Conservation (phyloP, 2,113 vertebrate species). For the Pteruthius melanotis region DNA sequence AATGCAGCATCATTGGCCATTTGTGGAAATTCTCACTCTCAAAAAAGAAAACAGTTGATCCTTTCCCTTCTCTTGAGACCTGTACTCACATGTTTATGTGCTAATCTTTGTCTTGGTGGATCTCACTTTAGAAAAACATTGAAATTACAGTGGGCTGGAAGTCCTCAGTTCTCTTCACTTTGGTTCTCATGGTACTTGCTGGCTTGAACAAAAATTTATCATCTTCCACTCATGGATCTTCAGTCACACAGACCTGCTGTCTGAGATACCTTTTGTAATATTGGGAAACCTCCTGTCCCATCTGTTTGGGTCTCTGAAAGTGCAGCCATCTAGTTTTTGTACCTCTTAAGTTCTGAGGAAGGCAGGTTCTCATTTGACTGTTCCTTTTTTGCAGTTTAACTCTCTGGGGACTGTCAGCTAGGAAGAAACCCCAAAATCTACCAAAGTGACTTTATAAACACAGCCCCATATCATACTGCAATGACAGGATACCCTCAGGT, state of each 20-base stretch:
- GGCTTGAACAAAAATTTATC: neutral
- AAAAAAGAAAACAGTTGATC: neutral
- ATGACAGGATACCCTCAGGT: neutral
- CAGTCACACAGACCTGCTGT: neutral
- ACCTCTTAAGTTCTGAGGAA: neutral
- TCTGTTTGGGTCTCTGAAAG: neutral
- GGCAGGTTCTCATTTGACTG: neutral
- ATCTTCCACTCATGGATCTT: neutral
- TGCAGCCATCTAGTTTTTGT: neutral
- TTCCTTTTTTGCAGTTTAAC: neutral
- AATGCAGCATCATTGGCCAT: neutral
- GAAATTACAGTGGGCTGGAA: neutral
- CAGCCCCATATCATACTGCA: neutral
- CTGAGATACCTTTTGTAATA: neutral
- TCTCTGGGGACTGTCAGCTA: neutral
- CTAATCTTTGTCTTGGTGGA: neutral
- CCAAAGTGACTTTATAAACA: neutral
- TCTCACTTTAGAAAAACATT: neutral
- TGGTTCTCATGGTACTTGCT: neutral
- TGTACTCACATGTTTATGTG: neutral
- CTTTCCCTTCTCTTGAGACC: neutral
- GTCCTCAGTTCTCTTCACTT: neutral
- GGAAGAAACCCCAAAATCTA: neutral
- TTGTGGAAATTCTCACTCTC: neutral
- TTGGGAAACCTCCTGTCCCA: neutral